Evolutionary conservation across 1,140 invertebrate genomes (phyloP).

Genomic region (Planococcus citri): DNA sequence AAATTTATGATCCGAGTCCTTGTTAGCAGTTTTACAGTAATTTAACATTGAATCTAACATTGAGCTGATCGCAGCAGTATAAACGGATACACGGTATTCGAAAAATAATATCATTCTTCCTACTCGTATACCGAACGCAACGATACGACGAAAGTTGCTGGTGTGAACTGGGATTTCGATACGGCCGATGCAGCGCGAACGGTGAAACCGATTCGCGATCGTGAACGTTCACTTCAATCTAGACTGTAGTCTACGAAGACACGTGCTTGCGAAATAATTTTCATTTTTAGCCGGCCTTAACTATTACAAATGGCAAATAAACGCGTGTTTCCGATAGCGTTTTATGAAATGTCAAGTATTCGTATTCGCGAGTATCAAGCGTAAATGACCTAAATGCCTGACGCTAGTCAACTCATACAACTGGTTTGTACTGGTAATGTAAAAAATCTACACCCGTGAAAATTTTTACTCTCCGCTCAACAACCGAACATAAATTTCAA

Average conservation of each 20-base stretch:
- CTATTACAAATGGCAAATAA: not conserved
- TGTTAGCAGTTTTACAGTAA: not conserved
- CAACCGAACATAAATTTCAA: too few species aligned
- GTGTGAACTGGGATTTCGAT: too few species aligned
- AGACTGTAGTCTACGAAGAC: not conserved
- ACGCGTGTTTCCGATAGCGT: not conserved
- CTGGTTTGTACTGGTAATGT: not conserved
- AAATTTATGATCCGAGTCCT: not conserved
- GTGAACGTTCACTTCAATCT: not conserved
- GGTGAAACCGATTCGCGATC: not conserved
- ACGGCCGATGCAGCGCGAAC: too few species aligned
- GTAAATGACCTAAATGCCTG: conserved; percentile 2
- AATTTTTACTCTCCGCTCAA: not conserved
- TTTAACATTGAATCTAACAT: conserved; percentile 4
- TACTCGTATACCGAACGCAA: too few species aligned
- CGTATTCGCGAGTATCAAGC: not conserved
- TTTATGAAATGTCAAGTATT: not conserved
- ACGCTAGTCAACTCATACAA: not conserved
- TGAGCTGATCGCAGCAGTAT: not conserved
- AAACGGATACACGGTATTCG: not conserved
- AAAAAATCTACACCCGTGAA: not conserved
- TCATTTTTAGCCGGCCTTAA: not conserved
- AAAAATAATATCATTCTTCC: not conserved
- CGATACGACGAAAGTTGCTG: too few species aligned
- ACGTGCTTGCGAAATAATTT: not conserved